Evolutionary conservation across 2,797 vertebrate species (phyloP).

Genomic region (Falco biarmicus): DNA sequence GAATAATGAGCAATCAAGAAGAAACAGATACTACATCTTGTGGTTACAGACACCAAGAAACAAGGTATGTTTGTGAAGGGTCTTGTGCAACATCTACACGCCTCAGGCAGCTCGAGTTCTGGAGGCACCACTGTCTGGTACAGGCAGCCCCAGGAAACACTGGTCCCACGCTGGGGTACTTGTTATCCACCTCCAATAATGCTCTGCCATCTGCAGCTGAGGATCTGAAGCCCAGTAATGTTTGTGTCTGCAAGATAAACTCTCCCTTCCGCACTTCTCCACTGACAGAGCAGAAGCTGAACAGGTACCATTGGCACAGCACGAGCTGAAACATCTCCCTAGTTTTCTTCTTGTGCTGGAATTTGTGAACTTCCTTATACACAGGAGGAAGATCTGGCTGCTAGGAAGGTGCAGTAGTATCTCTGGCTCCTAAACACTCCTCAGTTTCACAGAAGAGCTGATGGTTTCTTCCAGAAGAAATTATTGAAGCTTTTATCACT

Average conservation of each 20-base stretch:
- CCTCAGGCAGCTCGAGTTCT: not conserved
- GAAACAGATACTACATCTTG: not conserved
- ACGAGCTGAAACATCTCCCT: not conserved
- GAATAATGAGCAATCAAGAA: not conserved
- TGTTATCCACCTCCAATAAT: not conserved
- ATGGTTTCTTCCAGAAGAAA: not conserved
- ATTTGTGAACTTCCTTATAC: not conserved
- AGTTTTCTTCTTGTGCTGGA: not conserved
- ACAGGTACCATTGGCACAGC: accelerated
- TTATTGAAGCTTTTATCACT: not conserved
- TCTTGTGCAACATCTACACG: not conserved
- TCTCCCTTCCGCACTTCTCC: not conserved
- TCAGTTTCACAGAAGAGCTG: not conserved
- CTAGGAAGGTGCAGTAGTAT: not conserved
- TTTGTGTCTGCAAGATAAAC: not conserved
- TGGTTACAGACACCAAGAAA: not conserved
- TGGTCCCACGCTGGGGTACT: not conserved
- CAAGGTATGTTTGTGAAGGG: not conserved
- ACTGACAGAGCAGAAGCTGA: not conserved
- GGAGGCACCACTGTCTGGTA: not conserved
- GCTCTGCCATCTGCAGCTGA: not conserved
- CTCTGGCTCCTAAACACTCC: not conserved
- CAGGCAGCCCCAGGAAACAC: not conserved
- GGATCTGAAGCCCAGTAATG: not conserved
- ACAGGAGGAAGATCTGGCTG: not conserved